A percentile compares a stretch with the other conserved stretches of the same genome.
Conservation (phyloP, 2,113 vertebrate genomes). For the Procavia capensis region DNA sequence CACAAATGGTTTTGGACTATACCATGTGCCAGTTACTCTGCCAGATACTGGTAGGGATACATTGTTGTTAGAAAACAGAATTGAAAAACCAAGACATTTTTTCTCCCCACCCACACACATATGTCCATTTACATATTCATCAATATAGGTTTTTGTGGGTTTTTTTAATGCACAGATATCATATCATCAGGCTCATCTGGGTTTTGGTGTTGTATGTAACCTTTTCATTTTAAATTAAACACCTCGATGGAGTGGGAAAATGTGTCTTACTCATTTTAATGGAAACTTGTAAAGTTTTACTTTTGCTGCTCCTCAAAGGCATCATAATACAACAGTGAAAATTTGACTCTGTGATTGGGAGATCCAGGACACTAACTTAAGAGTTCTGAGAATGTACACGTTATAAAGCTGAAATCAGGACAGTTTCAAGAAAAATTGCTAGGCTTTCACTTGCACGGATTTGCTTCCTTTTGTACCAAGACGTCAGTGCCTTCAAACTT, state of each 20-base stretch:
- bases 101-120: background rate
- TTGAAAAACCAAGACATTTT: background rate
- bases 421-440: slow-evolving; percentile 30
- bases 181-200: slow-evolving; percentile 1
- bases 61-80: background rate
- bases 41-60: background rate
- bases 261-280: background rate
- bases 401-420: background rate
- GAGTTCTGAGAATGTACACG: background rate
- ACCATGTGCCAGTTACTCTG: background rate
- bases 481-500: slow-evolving; percentile 31
- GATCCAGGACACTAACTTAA: background rate
- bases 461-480: slow-evolving; percentile 46
- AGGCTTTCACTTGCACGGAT: slow-evolving; percentile 15
- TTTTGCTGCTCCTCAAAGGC: slow-evolving; percentile 17
- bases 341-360: background rate
- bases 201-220: background rate
- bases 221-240: slow-evolving; percentile 38
- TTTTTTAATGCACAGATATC: background rate
- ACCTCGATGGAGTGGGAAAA: background rate
- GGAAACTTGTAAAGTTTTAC: slow-evolving; percentile 2
- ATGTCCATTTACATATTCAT: background rate
- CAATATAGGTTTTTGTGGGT: background rate
- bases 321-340: background rate
- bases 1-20: background rate